phyloP scores from a whole-genome alignment of 2,113 vertebrate species.

The Alouatta palliata region DNA sequence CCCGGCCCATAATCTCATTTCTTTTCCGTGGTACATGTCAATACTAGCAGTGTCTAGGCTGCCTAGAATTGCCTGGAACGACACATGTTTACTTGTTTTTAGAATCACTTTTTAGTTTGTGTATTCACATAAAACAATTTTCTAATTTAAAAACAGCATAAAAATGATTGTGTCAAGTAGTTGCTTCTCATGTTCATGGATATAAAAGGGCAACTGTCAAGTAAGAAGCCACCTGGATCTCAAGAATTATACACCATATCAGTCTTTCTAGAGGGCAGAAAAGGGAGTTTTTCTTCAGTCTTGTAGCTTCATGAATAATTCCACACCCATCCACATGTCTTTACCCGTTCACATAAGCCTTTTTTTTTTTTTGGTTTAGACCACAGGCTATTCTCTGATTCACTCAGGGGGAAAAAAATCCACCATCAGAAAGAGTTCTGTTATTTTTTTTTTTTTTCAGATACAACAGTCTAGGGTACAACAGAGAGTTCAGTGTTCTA shows the following conservation, averaged over 20 bases:
- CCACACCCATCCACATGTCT: background rate
- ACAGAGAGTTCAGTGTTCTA: constrained; percentile 29
- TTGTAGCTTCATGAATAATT: background rate
- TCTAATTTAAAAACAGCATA: background rate
- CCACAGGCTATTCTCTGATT: constrained; percentile 47
- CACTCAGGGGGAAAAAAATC: background rate
- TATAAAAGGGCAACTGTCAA: constrained; percentile 24
- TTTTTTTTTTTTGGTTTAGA: background rate
- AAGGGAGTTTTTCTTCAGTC: background rate
- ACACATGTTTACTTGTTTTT: background rate
- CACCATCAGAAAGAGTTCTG: background rate
- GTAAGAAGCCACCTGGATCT: background rate
- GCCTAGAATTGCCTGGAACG: background rate
- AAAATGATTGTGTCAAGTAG: background rate
- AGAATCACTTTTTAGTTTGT: background rate
- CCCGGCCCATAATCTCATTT: background rate
- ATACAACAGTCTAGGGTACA: background rate
- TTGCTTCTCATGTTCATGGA: background rate
- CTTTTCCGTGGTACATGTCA: background rate
- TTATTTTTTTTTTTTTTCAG: background rate
- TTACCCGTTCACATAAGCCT: background rate
- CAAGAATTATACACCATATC: background rate
- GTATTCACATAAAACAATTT: background rate
- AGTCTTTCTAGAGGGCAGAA: background rate
- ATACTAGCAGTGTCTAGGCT: background rate